Percentiles rank a stretch among this genome's conserved stretches.
phyloP scores from a whole-genome alignment of 1,140 invertebrate species.

The Cydia strobilella region DNA sequence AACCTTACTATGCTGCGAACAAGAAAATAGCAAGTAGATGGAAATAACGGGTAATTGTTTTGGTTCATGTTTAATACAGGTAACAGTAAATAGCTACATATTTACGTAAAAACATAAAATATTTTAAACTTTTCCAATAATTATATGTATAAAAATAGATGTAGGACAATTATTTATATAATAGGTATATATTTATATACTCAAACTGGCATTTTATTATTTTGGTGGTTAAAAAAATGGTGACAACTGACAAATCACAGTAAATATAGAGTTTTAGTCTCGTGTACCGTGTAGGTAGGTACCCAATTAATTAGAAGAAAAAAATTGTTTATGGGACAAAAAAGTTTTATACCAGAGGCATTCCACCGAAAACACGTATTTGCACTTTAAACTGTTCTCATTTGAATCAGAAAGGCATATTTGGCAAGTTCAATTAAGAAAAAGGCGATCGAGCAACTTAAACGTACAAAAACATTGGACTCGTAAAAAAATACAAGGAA shows the following conservation, averaged over 20 bases:
- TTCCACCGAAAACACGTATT: constrained; percentile 21
- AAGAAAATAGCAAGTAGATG: not conserved
- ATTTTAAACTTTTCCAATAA: no score
- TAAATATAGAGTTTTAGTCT: no score
- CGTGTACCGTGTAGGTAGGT: no score
- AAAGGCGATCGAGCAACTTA: constrained; percentile 15
- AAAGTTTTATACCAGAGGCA: not conserved
- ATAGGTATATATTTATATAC: no score
- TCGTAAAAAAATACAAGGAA: constrained; percentile 52
- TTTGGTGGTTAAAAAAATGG: no score
- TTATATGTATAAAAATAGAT: no score
- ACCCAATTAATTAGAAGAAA: not conserved
- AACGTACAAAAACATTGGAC: constrained; percentile 30
- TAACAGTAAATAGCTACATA: not conserved
- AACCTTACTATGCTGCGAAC: not conserved
- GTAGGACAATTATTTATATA: no score
- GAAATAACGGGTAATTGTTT: not conserved
- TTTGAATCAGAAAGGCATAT: constrained; percentile 20
- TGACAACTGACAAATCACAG: no score
- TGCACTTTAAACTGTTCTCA: constrained; percentile 24
- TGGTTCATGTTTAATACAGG: not conserved
- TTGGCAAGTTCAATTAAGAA: constrained; percentile 17
- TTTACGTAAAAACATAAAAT: not conserved
- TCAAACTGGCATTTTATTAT: no score
- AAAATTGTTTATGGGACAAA: not conserved